phyloP scores from a whole-genome alignment of 2,888 invertebrate species.

The Melanchra persicariae region DNA sequence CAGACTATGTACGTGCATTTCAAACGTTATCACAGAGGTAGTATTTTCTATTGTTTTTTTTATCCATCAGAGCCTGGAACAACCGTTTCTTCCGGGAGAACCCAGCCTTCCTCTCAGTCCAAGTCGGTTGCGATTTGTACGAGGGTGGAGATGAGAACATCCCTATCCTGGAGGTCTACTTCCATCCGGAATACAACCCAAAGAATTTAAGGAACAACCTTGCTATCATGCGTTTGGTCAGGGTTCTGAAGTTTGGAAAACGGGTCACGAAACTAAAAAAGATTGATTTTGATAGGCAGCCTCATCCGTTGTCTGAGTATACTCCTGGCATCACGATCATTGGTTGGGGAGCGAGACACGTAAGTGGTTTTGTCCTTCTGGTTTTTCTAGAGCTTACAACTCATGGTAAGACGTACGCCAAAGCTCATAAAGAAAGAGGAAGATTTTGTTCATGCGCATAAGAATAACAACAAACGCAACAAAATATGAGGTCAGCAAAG shows the following conservation, averaged over 20 bases:
- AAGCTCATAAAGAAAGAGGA: background rate
- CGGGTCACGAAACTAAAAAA: conserved; percentile 72
- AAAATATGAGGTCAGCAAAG: background rate
- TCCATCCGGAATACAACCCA: conserved; percentile 81
- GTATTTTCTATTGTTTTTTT: background rate
- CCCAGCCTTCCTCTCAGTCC: conserved; percentile 81
- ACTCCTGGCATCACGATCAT: conserved; percentile 78
- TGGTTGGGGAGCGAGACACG: conserved; percentile 83
- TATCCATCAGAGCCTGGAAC: conserved; percentile 78
- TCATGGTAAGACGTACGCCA: background rate
- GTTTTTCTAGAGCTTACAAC: background rate
- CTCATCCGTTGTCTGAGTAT: conserved; percentile 67
- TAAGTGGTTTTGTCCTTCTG: conserved; percentile 63
- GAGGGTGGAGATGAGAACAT: conserved; percentile 79
- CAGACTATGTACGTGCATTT: too few relatives aligned
- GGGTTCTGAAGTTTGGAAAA: conserved; percentile 69
- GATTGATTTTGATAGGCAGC: conserved; percentile 76
- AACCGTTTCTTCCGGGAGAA: conserved; percentile 85
- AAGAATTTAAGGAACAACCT: conserved; percentile 79
- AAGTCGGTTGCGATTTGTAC: conserved; percentile 81
- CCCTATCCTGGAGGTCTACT: conserved; percentile 79
- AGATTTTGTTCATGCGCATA: background rate
- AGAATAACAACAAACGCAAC: background rate
- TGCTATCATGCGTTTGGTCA: conserved; percentile 76
- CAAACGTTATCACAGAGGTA: too few relatives aligned